These are phyloP conservation scores for Rhamnusium bicolor DNA, from an alignment of 2,888 invertebrate species.

Conservation along the genomic window DNA sequence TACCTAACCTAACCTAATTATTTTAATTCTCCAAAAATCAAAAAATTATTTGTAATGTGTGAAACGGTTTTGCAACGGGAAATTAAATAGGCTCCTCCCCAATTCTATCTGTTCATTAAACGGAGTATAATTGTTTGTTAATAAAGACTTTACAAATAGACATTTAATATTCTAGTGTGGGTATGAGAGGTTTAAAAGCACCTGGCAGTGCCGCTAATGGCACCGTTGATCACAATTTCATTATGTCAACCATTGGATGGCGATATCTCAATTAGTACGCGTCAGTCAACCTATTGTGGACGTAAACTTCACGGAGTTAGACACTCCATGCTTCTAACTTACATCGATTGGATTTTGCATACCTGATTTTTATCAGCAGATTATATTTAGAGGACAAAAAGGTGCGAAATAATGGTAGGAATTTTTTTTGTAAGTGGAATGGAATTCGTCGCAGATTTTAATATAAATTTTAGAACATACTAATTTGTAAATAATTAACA, in stretches of 20 bases:
- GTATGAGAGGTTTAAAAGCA: conserved; percentile 48
- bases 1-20: too few relatives aligned
- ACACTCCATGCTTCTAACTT: background rate
- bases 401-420: background rate
- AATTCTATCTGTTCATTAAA: too few relatives aligned
- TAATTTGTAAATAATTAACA: too few relatives aligned
- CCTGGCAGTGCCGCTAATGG: conserved; percentile 62
- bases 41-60: too few relatives aligned
- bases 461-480: too few relatives aligned
- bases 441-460: background rate
- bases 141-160: background rate
- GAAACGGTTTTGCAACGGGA: too few relatives aligned
- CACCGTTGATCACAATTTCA: conserved; percentile 63
- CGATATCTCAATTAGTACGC: conserved; percentile 64
- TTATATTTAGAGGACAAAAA: background rate
- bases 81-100: too few relatives aligned
- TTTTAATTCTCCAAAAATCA: too few relatives aligned
- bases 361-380: background rate
- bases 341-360: background rate
- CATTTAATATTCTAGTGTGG: conserved; percentile 44
- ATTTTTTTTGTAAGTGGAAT: background rate
- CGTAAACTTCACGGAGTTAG: conserved; percentile 7
- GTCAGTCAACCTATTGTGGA: conserved; percentile 52
- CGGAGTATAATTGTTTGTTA: background rate
- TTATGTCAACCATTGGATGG: conserved; percentile 62